These are phyloP conservation scores for Tanytarsus gracilentus DNA, from an alignment of 2,888 invertebrate species.

Conservation along the genomic window DNA sequence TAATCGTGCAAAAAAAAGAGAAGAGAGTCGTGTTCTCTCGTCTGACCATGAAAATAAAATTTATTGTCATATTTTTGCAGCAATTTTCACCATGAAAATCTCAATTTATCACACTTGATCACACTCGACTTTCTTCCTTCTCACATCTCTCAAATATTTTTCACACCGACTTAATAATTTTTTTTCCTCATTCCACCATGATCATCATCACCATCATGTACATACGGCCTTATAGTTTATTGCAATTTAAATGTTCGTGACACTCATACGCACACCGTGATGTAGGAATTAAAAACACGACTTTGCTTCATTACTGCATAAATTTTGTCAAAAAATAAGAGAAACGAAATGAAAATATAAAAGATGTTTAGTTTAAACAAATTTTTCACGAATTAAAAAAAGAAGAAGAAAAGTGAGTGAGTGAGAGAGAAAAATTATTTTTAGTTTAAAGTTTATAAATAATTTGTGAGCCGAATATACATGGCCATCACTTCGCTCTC, in stretches of 20 bases:
- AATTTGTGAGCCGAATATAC: constrained; percentile 15
- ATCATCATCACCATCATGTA: not conserved
- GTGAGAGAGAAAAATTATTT: constrained; percentile 18
- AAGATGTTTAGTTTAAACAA: not conserved
- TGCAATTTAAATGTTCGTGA: constrained; percentile 14
- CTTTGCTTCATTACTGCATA: constrained; percentile 7
- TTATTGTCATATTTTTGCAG: constrained; percentile 26
- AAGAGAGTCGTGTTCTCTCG: not conserved
- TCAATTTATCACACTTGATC: constrained; percentile 17
- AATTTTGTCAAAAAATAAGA: constrained; percentile 2
- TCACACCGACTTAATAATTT: not conserved
- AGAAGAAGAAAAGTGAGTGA: too few relatives aligned
- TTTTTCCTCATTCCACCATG: not conserved
- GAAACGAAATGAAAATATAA: not conserved
- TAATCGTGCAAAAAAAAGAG: not conserved
- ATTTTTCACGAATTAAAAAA: constrained; percentile 4
- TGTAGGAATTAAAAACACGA: constrained; percentile 8
- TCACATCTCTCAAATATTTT: not conserved
- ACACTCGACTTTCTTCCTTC: not conserved
- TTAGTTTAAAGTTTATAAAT: constrained; percentile 26
- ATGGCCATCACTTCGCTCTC: not conserved
- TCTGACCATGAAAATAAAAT: constrained; percentile 27
- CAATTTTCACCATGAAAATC: constrained; percentile 19
- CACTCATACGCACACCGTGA: not conserved
- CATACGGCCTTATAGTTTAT: not conserved